A percentile compares a stretch with the other conserved stretches of the same genome.
Conservation (phyloP, 2,113 vertebrate species). For the Peromyscus leucopus region DNA sequence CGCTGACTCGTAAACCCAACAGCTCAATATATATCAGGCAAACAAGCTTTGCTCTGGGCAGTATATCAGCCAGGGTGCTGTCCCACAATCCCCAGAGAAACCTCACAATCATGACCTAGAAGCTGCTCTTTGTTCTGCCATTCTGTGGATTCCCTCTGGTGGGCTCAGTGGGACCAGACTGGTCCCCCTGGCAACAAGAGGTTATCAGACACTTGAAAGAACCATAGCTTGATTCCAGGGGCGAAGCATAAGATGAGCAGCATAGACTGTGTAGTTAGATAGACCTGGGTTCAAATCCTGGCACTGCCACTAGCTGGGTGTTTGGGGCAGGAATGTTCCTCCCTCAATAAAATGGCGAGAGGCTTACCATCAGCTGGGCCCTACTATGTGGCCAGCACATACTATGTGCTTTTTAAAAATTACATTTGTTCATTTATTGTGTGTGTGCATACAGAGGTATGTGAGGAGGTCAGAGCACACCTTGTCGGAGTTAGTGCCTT, state of each 20-base stretch:
- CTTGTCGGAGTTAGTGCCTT: background rate
- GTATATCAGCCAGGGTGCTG: background rate
- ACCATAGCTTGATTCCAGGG: background rate
- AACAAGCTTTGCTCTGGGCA: conserved; percentile 54
- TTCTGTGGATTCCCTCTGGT: background rate
- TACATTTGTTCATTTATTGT: no score
- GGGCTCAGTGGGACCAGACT: background rate
- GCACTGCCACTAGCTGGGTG: background rate
- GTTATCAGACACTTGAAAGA: background rate
- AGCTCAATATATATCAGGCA: conserved; percentile 63
- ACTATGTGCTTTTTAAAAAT: no score
- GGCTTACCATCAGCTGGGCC: background rate
- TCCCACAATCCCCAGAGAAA: background rate
- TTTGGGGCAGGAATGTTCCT: background rate
- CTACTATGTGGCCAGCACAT: background rate
- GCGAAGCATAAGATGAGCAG: background rate
- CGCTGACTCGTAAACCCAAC: conserved; percentile 3
- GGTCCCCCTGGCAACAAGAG: background rate
- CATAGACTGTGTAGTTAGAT: background rate
- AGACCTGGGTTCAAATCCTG: background rate
- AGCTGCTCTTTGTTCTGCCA: background rate
- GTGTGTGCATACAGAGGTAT: background rate
- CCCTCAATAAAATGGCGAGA: background rate
- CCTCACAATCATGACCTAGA: background rate
- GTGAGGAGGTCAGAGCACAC: background rate